These are phyloP conservation scores for Operophtera brumata DNA, from an alignment of 2,888 invertebrate species.

Conservation along the genomic window DNA sequence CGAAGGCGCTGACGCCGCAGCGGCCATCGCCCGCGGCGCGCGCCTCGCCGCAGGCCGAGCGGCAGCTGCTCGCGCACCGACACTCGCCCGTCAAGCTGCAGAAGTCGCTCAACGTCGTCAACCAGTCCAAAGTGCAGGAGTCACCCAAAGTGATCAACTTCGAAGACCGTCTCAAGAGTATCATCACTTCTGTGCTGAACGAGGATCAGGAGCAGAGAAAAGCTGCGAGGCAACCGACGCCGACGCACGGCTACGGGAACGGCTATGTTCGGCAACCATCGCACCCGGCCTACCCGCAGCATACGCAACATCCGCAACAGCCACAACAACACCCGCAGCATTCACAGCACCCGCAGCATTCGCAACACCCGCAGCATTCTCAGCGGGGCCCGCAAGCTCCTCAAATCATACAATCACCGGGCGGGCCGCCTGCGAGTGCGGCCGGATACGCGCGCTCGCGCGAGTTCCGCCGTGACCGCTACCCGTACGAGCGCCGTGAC, in stretches of 20 bases:
- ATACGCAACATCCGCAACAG: slow-evolving; percentile 6
- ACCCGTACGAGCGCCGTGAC: slow-evolving; percentile 62
- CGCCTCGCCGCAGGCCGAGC: slow-evolving; percentile 33
- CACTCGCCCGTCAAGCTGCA: slow-evolving; percentile 64
- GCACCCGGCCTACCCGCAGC: slow-evolving; percentile 29
- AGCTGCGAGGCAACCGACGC: slow-evolving; percentile 49
- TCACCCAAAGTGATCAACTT: slow-evolving; percentile 90
- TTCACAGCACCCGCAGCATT: slow-evolving; percentile 22
- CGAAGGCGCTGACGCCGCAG: slow-evolving; percentile 41
- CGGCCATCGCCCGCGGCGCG: slow-evolving; percentile 47
- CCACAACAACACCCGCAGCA: slow-evolving; percentile 33
- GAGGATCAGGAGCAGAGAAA: slow-evolving; percentile 85
- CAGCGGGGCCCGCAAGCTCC: slow-evolving; percentile 31
- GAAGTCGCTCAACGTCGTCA: slow-evolving; percentile 68
- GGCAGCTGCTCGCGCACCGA: slow-evolving; percentile 30
- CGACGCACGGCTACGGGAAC: slow-evolving; percentile 51
- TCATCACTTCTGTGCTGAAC: slow-evolving; percentile 92
- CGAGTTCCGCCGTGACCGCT: slow-evolving; percentile 58
- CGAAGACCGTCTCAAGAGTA: slow-evolving; percentile 93
- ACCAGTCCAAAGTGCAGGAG: slow-evolving; percentile 81
- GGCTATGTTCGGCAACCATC: slow-evolving; percentile 52
- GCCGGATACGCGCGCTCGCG: slow-evolving; percentile 39
- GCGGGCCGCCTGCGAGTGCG: slow-evolving; percentile 3
- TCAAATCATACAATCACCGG: neutral
- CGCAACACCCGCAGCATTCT: slow-evolving; percentile 1